Evolutionary conservation across 2,888 invertebrate genomes (phyloP).

Genomic region (Cheiracanthium punctorium): DNA sequence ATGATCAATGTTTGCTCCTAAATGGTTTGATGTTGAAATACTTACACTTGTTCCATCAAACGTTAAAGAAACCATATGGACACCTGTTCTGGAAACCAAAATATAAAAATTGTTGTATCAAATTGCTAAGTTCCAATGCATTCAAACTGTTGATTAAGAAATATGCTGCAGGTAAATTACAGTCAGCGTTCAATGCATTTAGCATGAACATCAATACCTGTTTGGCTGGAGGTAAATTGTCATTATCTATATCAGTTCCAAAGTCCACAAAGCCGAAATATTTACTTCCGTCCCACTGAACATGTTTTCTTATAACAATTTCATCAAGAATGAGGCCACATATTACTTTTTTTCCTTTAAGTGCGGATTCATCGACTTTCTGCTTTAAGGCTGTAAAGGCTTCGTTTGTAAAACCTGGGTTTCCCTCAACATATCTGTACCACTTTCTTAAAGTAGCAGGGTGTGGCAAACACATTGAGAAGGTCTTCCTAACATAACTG

Average conservation of each 20-base stretch:
- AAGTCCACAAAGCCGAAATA: too few species aligned
- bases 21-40: too few species aligned
- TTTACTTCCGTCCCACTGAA: too few species aligned
- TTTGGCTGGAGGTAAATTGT: not conserved
- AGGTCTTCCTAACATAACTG: not conserved
- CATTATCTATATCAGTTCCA: too few species aligned
- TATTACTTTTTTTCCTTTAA: too few species aligned
- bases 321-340: too few species aligned
- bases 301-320: too few species aligned
- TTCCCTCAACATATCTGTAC: not conserved
- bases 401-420: constrained; percentile 2
- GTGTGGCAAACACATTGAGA: not conserved
- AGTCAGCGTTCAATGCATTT: not conserved
- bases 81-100: not conserved
- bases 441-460: not conserved
- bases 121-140: not conserved
- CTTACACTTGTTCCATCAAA: constrained; percentile 22
- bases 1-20: too few species aligned
- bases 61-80: constrained; percentile 16
- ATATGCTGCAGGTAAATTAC: not conserved
- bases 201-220: not conserved
- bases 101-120: not conserved
- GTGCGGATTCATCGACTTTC: too few species aligned
- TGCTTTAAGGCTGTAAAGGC: not conserved
- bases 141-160: not conserved